Percentiles rank a stretch among this genome's conserved stretches.
Conservation (phyloP, 2,113 vertebrate species). For the Raja brachyura region DNA sequence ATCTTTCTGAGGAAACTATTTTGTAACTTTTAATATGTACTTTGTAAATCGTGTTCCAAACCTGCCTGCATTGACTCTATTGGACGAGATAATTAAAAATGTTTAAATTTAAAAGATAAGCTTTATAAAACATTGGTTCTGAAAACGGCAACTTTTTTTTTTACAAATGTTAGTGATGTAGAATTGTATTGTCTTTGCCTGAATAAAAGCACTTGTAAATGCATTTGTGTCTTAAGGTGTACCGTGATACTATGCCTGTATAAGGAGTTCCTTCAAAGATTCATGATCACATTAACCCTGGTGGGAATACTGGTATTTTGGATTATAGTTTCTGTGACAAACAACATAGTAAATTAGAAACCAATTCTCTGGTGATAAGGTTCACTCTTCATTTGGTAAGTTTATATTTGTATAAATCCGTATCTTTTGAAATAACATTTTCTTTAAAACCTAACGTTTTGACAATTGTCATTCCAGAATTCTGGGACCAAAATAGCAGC, state of each 20-base stretch:
- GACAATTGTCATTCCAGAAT: too few relatives aligned
- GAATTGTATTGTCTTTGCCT: slow-evolving; percentile 11
- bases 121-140: slow-evolving; percentile 22
- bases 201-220: slow-evolving; percentile 39
- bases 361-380: too few relatives aligned
- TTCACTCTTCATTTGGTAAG: too few relatives aligned
- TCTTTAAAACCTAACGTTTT: too few relatives aligned
- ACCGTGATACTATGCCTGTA: too few relatives aligned
- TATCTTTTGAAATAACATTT: too few relatives aligned
- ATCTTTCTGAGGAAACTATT: neutral
- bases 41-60: slow-evolving; percentile 32
- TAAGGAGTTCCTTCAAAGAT: too few relatives aligned
- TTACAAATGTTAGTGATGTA: slow-evolving; percentile 32
- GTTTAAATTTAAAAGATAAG: neutral
- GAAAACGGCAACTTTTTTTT: slow-evolving; percentile 10
- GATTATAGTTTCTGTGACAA: neutral
- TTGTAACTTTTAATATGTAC: slow-evolving; percentile 26
- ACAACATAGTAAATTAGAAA: too few relatives aligned
- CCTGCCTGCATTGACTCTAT: neutral
- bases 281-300: too few relatives aligned
- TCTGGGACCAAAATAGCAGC: too few relatives aligned
- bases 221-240: neutral
- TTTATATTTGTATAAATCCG: too few relatives aligned
- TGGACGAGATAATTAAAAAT: neutral
- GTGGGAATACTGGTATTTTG: neutral